A percentile compares a stretch with the other conserved stretches of the same genome.
These are phyloP conservation scores for Equus przewalskii DNA, from an alignment of 2,113 vertebrate species.

Conservation along the genomic window DNA sequence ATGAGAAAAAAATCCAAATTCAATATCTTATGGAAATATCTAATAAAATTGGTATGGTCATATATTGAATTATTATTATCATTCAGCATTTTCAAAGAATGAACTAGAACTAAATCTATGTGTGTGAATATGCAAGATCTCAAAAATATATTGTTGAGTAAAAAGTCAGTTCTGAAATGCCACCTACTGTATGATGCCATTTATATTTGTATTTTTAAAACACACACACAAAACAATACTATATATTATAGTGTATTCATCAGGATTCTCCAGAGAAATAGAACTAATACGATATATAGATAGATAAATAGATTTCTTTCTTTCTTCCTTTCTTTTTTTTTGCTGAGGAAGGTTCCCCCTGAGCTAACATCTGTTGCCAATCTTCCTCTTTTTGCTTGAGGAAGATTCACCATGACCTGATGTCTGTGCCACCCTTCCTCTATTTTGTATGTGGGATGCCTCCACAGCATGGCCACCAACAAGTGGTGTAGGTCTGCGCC, in stretches of 20 bases:
- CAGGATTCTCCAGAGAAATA: background rate
- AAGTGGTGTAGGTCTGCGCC: too few species aligned
- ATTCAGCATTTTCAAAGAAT: background rate
- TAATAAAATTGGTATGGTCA: background rate
- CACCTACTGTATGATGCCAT: background rate
- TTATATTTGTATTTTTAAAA: background rate
- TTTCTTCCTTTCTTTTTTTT: too few species aligned
- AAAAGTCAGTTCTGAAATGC: background rate
- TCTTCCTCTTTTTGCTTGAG: too few species aligned
- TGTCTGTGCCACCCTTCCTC: too few species aligned
- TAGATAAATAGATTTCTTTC: too few species aligned
- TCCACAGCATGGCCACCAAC: too few species aligned
- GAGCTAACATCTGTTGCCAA: too few species aligned
- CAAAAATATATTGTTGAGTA: background rate
- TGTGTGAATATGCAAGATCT: background rate
- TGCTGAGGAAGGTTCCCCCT: too few species aligned
- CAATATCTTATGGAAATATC: background rate
- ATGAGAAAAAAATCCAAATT: background rate
- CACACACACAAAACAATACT: background rate
- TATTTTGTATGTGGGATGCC: too few species aligned
- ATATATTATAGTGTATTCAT: background rate
- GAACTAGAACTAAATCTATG: background rate
- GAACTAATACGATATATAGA: background rate
- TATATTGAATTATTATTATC: background rate
- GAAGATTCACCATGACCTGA: too few species aligned